A percentile compares a stretch with the other conserved stretches of the same genome.
These are phyloP conservation scores for Pyrochroa serraticornis DNA, from an alignment of 2,888 invertebrate species.

Conservation along the genomic window DNA sequence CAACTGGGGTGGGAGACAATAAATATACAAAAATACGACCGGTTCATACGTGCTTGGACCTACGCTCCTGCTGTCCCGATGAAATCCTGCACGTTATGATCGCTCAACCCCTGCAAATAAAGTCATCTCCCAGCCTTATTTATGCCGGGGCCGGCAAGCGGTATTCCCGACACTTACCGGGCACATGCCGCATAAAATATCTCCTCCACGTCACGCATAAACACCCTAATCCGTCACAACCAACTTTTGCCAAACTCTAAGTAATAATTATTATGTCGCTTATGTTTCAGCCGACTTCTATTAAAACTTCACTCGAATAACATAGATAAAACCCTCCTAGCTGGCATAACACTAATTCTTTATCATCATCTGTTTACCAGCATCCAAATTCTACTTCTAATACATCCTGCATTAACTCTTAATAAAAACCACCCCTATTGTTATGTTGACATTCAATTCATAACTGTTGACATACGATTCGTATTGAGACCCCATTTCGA, in stretches of 20 bases:
- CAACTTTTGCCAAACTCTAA: conserved; percentile 25
- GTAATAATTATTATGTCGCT: conserved; percentile 26
- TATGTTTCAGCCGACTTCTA: conserved; percentile 17
- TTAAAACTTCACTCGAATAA: conserved; percentile 16
- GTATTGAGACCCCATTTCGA: too few species aligned
- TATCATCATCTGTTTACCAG: conserved; percentile 5
- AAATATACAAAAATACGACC: conserved; percentile 38
- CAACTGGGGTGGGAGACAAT: conserved; percentile 32
- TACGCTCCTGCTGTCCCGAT: conserved; percentile 28
- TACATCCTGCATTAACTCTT: neutral
- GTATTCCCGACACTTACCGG: neutral
- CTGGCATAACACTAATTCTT: conserved; percentile 22
- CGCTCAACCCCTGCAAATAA: conserved; percentile 33
- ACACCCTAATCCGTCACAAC: conserved; percentile 24
- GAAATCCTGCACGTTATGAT: conserved; percentile 36
- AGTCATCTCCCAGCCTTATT: conserved; percentile 28
- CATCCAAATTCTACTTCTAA: conserved; percentile 5
- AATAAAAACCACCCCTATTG: too few species aligned
- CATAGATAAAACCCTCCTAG: conserved; percentile 17
- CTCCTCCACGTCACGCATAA: conserved; percentile 22
- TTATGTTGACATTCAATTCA: too few species aligned
- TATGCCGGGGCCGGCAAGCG: conserved; percentile 9
- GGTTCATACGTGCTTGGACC: conserved; percentile 36
- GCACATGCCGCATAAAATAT: conserved; percentile 22
- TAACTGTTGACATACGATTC: too few species aligned